Percentiles rank a stretch among this genome's conserved stretches.
Conservation (phyloP, 1,140 invertebrate species). For the Drosophila sucinea region DNA sequence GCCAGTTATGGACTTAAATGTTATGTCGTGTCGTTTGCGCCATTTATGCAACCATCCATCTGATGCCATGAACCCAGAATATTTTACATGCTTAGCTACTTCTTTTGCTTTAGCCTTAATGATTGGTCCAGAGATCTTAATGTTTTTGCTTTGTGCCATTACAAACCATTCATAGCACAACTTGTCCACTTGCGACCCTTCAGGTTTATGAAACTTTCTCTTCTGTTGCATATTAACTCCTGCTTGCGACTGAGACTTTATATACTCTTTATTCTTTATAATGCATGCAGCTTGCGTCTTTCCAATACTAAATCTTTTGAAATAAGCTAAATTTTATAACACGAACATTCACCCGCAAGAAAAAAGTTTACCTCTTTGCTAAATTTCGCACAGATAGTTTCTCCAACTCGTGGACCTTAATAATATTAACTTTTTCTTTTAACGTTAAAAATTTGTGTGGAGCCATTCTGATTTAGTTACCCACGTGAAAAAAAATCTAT, state of each 20-base stretch:
- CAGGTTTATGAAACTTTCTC: not conserved
- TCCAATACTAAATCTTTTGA: not conserved
- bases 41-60: conserved; percentile 4
- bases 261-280: not conserved
- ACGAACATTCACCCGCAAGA: not conserved
- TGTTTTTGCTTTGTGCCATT: not conserved
- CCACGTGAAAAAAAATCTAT: not conserved
- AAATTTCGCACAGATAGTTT: not conserved
- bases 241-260: not conserved
- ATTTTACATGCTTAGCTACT: not conserved
- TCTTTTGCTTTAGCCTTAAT: not conserved
- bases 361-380: not conserved
- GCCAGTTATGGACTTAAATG: not conserved
- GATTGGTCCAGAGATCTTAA: not conserved
- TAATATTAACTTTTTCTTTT: not conserved
- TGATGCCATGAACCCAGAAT: not conserved
- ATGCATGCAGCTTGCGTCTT: not conserved
- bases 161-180: not conserved
- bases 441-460: not conserved
- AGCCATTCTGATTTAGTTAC: not conserved
- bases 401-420: not conserved
- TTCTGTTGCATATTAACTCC: not conserved
- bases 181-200: not conserved
- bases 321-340: not conserved
- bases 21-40: not conserved